Percentiles rank a stretch among this genome's conserved stretches.
These are phyloP conservation scores for Drosophila neutralis DNA, from an alignment of 2,888 invertebrate species.

Conservation along the genomic window DNA sequence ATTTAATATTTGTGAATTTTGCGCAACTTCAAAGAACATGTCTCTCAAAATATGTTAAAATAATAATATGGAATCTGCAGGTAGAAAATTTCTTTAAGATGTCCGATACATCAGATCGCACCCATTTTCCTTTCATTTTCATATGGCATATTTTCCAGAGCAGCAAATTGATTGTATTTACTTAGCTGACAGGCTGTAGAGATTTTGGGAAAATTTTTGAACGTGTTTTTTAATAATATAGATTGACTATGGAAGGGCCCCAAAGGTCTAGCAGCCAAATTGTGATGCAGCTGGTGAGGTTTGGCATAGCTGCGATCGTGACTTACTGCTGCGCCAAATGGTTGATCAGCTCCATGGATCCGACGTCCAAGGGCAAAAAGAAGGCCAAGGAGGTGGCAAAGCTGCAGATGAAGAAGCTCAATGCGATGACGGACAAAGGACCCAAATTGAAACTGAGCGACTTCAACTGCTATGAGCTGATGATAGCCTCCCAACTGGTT, in stretches of 20 bases:
- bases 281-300: constrained; percentile 87
- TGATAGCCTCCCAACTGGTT: constrained; percentile 97
- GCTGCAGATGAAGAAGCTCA: constrained; percentile 89
- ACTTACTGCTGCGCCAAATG: constrained; percentile 95
- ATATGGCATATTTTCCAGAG: background rate
- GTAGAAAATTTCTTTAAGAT: background rate
- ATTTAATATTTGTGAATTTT: background rate
- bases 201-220: background rate
- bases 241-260: constrained; percentile 49
- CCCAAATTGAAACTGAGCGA: constrained; percentile 87
- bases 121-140: background rate
- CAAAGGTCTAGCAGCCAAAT: constrained; percentile 43
- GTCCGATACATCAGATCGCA: background rate
- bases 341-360: constrained; percentile 95
- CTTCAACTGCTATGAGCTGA: constrained; percentile 96
- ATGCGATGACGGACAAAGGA: constrained; percentile 85
- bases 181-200: background rate
- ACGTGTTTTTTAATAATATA: constrained; percentile 11
- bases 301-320: constrained; percentile 88
- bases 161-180: background rate
- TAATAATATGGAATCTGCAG: too few species aligned
- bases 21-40: too few species aligned
- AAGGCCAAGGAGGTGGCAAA: constrained; percentile 93
- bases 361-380: constrained; percentile 94
- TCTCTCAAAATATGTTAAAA: background rate